Conservation (phyloP, 35 echinoderm and acorn worm genomes). For the Stichopus chloronotus region DNA sequence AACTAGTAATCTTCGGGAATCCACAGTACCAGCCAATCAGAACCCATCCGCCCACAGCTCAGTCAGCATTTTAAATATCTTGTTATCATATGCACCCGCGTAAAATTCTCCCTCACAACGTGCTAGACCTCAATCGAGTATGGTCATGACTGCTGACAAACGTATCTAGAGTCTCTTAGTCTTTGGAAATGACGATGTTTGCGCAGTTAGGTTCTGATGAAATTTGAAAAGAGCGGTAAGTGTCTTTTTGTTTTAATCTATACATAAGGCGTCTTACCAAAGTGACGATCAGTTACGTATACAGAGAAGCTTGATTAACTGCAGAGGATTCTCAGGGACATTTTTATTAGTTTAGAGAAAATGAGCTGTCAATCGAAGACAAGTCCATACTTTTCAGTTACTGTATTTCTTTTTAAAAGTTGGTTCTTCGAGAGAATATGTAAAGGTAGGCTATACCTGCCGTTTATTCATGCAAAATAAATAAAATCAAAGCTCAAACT, state of each 20-base stretch:
- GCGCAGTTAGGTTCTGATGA: background rate
- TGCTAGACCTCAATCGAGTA: background rate
- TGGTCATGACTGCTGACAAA: background rate
- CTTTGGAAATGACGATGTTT: background rate
- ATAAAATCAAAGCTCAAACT: too few species aligned
- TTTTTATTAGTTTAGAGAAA: too few species aligned
- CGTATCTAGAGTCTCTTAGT: background rate
- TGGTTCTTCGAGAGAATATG: too few species aligned
- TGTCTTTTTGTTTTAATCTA: background rate
- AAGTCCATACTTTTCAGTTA: too few species aligned
- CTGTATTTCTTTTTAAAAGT: too few species aligned
- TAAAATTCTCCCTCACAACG: background rate
- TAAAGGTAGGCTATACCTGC: too few species aligned
- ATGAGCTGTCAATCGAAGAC: too few species aligned
- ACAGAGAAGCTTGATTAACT: too few species aligned
- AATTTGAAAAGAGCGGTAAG: background rate
- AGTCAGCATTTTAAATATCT: background rate
- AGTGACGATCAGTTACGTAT: too few species aligned
- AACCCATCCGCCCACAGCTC: background rate
- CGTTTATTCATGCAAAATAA: too few species aligned
- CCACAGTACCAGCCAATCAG: background rate
- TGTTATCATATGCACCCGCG: background rate
- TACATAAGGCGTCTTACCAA: too few species aligned
- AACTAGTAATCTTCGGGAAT: background rate
- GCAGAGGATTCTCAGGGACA: too few species aligned